Base-by-base conservation (phyloP, 1,140 invertebrate species). In the Drosophila novamexicana region DNA sequence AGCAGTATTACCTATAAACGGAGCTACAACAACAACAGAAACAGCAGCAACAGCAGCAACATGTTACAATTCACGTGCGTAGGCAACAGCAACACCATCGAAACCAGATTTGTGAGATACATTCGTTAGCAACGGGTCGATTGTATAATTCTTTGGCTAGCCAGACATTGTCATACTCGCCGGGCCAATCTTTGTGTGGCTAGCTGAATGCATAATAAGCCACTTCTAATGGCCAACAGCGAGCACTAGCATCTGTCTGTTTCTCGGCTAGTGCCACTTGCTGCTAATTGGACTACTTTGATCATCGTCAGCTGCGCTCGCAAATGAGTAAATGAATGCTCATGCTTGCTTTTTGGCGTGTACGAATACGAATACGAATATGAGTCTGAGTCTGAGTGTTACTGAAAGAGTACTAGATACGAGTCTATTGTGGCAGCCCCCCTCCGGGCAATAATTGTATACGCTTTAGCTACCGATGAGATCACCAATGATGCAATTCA, bases 131-230 rank as follows among this genome's bases (percentile, higher is more conserved):
- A 39, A 66, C 32, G 69, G 39, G 47, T 29, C 52, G 54, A 52
- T 84, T 77, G 81, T 64, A 84, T 67, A 84, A 85, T 85, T 84
- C 81, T 85, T 67, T 49, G 22, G 22, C 22, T 29, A 68, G 50
- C 61, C 69, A 77, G 73, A 80, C 75, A 85, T 81, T 77, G 77
- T 73, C 73, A 77, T 50, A 81, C 62, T 69, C 73, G 61, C 37
- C 52, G 54, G 65, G 22, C 22, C 50, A 59, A 59, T 59, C 50
- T 65, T 40, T 50, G 71, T 47, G 40, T 53, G 53, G 39, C 45
- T 59, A 18, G 40, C 42, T 75, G 72, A 57, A 71, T 77, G 78
- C 79, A 81, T 80, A 80, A 79, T 81, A 66, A 79, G 64, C 56
- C 40, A 66, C 54, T 81, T 77, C 77, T 75, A 78, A 75, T 70